These are phyloP conservation scores for Cassiopea xamachana DNA, from an alignment of 30 jellyfish, hydroid and myxozoan genomes.

Conservation along the genomic window DNA sequence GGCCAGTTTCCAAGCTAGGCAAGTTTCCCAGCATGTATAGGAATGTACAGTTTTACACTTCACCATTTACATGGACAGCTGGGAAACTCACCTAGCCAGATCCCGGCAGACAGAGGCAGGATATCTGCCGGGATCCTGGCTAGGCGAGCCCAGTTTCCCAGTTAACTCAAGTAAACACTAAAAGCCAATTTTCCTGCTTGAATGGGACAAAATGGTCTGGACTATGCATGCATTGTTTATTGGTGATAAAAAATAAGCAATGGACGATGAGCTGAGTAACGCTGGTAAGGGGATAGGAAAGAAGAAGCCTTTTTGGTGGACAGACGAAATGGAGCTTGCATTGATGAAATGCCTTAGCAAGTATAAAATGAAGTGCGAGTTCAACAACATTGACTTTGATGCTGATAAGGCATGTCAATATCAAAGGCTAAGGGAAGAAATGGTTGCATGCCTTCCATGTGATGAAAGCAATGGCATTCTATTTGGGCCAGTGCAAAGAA, in stretches of 20 bases:
- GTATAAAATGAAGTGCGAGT: constrained; percentile 3
- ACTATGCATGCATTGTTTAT: not conserved
- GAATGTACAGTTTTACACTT: not conserved
- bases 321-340: constrained; percentile 6
- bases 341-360: not conserved
- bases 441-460: not conserved
- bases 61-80: constrained; percentile 6
- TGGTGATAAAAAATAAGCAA: not conserved
- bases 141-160: constrained; percentile 26
- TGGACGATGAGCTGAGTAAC: not conserved
- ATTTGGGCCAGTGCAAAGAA: constrained; percentile 1
- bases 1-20: not conserved
- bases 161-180: constrained; percentile 9
- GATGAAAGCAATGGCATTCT: constrained; percentile 1
- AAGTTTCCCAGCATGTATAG: not conserved
- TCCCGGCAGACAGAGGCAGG: constrained; percentile 18
- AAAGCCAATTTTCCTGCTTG: not conserved
- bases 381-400: constrained; percentile 11
- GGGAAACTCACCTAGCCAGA: constrained; percentile 36
- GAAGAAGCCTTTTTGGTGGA: constrained; percentile 2
- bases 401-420: constrained; percentile 9
- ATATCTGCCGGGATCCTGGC: constrained; percentile 60
- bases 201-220: not conserved
- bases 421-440: constrained; percentile 11
- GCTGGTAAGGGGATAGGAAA: not conserved